Percentiles rank a stretch among this genome's conserved stretches.
phyloP scores from a whole-genome alignment of 1,140 invertebrate genomes.

The Nomia melanderi region DNA sequence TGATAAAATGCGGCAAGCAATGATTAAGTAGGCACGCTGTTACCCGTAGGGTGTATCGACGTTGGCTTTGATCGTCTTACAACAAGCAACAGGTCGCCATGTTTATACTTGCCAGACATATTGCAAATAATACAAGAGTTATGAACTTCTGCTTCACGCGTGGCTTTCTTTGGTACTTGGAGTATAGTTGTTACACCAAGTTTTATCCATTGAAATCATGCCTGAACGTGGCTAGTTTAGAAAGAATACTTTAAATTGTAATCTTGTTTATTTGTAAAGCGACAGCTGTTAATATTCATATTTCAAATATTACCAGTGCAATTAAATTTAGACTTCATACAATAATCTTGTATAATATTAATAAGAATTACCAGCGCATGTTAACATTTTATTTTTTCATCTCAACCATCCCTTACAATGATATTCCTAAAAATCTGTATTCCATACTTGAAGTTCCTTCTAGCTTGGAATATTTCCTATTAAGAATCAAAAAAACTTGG shows the following conservation, averaged over 20 bases:
- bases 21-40: background rate
- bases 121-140: constrained; percentile 41
- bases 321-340: too few species aligned
- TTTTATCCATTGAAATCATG: background rate
- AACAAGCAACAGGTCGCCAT: constrained; percentile 46
- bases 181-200: background rate
- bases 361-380: too few species aligned
- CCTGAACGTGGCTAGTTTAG: background rate
- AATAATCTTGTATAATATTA: too few species aligned
- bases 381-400: too few species aligned
- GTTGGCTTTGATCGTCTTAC: constrained; percentile 32
- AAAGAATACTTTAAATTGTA: background rate
- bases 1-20: background rate
- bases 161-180: background rate
- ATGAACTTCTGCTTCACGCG: background rate
- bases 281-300: background rate
- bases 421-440: too few species aligned
- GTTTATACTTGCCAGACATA: constrained; percentile 16
- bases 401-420: too few species aligned
- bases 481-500: background rate
- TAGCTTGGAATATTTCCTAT: background rate
- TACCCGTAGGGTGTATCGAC: constrained; percentile 7
- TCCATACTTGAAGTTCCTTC: too few species aligned
- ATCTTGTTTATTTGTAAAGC: background rate
- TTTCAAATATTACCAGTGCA: too few species aligned